phyloP scores from a whole-genome alignment of 1,140 invertebrate genomes.

The Palaemon carinicauda region DNA sequence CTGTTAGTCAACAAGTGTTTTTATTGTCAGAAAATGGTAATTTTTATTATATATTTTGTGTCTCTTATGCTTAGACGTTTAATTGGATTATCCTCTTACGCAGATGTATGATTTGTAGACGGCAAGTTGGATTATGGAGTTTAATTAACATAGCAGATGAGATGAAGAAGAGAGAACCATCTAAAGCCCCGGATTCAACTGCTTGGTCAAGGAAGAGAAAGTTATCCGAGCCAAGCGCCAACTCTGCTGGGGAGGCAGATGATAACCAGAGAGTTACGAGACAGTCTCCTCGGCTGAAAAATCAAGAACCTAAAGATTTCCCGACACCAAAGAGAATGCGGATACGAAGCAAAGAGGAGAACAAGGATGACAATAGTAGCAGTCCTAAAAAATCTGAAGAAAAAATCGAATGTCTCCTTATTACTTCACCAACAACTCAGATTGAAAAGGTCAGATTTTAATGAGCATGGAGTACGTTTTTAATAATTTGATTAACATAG shows the following conservation, averaged over 20 bases:
- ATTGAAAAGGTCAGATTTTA: conserved; percentile 36
- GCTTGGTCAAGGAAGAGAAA: neutral
- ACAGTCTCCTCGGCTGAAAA: neutral
- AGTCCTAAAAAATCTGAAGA: neutral
- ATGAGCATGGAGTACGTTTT: too few species aligned
- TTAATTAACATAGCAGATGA: conserved; percentile 14
- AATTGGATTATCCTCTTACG: neutral
- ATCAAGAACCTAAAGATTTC: neutral
- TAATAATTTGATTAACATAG: too few species aligned
- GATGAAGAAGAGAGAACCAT: neutral
- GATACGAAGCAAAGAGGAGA: neutral
- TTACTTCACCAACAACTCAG: conserved; percentile 18
- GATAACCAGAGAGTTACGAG: neutral
- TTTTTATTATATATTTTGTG: too few species aligned
- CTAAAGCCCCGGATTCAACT: neutral
- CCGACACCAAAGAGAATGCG: neutral
- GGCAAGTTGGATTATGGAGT: conserved; percentile 6
- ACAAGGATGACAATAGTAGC: neutral
- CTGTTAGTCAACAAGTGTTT: too few species aligned
- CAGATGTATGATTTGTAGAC: conserved; percentile 20
- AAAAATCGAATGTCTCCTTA: neutral
- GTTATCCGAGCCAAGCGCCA: neutral
- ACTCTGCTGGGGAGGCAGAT: neutral
- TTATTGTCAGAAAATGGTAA: too few species aligned
- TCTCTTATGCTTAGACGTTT: too few species aligned